Evolutionary conservation across 2,797 vertebrate genomes (phyloP).

Genomic region (Acrossocheilus wenchowensis): DNA sequence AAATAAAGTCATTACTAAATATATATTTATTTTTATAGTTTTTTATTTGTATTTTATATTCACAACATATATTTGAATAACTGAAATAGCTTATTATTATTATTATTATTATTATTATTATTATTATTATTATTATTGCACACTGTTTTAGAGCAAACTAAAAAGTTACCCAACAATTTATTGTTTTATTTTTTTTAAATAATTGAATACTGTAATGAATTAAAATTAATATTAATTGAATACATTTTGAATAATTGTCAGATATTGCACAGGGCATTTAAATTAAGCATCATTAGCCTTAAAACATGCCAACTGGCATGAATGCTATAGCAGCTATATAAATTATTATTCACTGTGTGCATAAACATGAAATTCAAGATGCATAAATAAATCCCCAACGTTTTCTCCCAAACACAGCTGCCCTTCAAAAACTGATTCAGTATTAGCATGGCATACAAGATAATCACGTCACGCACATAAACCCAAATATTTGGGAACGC

Average conservation of each 20-base stretch:
- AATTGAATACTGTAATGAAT: background rate
- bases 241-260: background rate
- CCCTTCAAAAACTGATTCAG: background rate
- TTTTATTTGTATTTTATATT: background rate
- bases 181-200: background rate
- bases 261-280: background rate
- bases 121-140: no score
- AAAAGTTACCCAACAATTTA: background rate
- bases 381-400: background rate
- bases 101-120: background rate
- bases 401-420: background rate
- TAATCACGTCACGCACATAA: slow-evolving; percentile 27
- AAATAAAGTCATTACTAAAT: background rate
- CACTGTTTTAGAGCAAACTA: background rate
- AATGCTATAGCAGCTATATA: background rate
- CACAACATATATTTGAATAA: background rate
- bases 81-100: no score
- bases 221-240: background rate
- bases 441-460: background rate
- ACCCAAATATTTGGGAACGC: slow-evolving; percentile 53
- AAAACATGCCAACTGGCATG: background rate
- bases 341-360: background rate
- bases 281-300: background rate
- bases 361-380: background rate
- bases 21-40: background rate